Evolutionary conservation across 2,797 vertebrate species (phyloP), one percentile per base, ranked within the genome.

Genomic region (Rhabdomys pumilio): DNA sequence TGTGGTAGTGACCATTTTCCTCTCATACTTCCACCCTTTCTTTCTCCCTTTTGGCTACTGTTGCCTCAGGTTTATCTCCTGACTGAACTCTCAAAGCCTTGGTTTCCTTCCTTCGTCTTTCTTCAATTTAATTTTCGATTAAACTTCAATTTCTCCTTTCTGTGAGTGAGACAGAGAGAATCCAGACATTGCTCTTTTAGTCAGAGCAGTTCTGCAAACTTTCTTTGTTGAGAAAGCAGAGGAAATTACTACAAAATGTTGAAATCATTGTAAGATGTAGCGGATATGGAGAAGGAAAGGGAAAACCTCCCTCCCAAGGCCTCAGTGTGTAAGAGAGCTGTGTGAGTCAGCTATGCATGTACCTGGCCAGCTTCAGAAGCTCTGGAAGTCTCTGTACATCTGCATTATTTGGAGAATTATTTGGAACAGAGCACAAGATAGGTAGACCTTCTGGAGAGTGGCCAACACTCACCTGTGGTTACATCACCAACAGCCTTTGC

Each of bases 341-440:
- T 41, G 22, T 7, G 26, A 61, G 55, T 61, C 55, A 61, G 55
- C 55, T 9, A 1, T 59, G 55, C 13, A 29, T 82, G 38, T 61
- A 38, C 2, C 24, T 41, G 80, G 55, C 80, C 0, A 0, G 1
- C 7, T 0, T 13, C 9, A n/a, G 80, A 41, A 41, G 77, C 3
- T 17, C 80, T 38, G 79, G 10, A 20, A 50, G 34, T 1, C 20
- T 22, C 53, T 29, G 7, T 15, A 26, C n/a, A 82, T 11, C 12
- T 29, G 12, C 24, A 41, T 29, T 41, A 57, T 29, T 61, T 38
- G 2, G n/a, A 55, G 55, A 59, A 59, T 61, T 41, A 9, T 82
- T 59, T 82, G 55, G 80, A n/a, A 29, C 14, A 41, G 57, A 5
- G 26, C 12, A 15, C n/a, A 59, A 26, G 6, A 41, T 82, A 10